Conservation (phyloP, 2,797 vertebrate genomes). For the Fistularia commersonii region DNA sequence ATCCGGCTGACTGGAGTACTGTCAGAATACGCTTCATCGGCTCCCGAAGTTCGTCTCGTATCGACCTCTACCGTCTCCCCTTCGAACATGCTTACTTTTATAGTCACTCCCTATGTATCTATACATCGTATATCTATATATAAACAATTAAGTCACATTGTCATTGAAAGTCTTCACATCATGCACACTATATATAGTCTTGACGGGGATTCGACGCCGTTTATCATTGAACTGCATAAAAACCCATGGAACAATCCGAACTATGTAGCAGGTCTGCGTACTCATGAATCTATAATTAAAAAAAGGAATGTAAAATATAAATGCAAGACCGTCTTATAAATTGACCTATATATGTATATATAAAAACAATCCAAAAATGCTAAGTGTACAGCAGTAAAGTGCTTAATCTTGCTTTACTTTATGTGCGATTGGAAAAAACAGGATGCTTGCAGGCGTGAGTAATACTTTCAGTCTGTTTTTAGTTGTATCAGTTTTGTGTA, state of each 20-base stretch:
- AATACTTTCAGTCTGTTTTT: constrained; percentile 27
- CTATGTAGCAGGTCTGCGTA: constrained; percentile 61
- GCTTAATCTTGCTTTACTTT: constrained; percentile 57
- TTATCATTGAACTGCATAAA: constrained; percentile 1
- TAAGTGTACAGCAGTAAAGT: constrained; percentile 76
- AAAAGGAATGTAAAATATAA: constrained; percentile 74
- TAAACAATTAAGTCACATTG: constrained; percentile 43
- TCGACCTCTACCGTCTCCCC: background rate
- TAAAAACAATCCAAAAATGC: constrained; percentile 61
- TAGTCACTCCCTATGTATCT: constrained; percentile 45
- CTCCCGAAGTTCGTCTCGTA: too few species aligned
- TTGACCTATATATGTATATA: constrained; percentile 44
- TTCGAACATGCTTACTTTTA: constrained; percentile 54
- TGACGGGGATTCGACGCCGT: constrained; percentile 14
- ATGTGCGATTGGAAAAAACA: constrained; percentile 55
- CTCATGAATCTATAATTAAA: constrained; percentile 56
- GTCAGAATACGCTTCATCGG: too few species aligned
- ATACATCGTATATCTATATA: constrained; percentile 47
- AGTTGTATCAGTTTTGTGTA: constrained; percentile 22
- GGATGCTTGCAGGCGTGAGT: constrained; percentile 52
- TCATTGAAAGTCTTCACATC: constrained; percentile 54
- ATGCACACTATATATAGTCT: constrained; percentile 63
- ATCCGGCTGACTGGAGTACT: too few species aligned
- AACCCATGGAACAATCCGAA: constrained; percentile 50
- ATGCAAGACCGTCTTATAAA: constrained; percentile 68